phyloP scores from a whole-genome alignment of 2,888 invertebrate species.

The Dinocampus coccinellae region DNA sequence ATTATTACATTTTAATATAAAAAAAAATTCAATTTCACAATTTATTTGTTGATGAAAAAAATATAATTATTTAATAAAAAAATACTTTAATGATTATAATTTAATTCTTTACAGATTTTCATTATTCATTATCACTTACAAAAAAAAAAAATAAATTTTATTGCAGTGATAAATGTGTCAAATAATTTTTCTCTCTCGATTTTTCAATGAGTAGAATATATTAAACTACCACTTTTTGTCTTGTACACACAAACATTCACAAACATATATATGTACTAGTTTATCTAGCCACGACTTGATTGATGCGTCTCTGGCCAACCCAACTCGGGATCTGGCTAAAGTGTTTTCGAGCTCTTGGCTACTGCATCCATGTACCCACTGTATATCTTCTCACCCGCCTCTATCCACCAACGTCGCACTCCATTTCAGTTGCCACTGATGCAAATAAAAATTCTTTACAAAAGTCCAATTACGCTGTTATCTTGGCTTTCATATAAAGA shows the following conservation, averaged over 20 bases:
- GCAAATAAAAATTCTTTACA: constrained; percentile 32
- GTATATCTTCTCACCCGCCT: constrained; percentile 29
- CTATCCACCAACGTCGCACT: constrained; percentile 28
- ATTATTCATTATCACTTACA: not conserved
- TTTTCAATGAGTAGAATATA: not conserved
- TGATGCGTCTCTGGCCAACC: constrained; percentile 57
- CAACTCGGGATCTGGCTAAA: constrained; percentile 47
- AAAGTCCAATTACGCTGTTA: constrained; percentile 1
- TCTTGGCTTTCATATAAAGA: not conserved
- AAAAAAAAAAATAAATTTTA: not conserved
- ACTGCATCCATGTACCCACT: constrained; percentile 30
- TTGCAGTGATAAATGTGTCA: not conserved
- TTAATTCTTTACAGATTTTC: not conserved
- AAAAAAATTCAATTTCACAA: no score
- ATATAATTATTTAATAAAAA: no score
- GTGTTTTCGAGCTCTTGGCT: constrained; percentile 55
- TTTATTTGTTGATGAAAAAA: no score
- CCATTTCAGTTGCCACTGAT: constrained; percentile 24
- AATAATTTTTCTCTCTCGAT: not conserved
- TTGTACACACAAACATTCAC: not conserved
- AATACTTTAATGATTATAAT: no score
- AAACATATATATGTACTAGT: not conserved
- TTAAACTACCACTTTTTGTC: constrained; percentile 16
- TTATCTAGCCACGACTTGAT: constrained; percentile 49
- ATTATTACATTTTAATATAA: no score